Conservation (phyloP, 2,888 invertebrate genomes). For the Lochmaea crataegi region DNA sequence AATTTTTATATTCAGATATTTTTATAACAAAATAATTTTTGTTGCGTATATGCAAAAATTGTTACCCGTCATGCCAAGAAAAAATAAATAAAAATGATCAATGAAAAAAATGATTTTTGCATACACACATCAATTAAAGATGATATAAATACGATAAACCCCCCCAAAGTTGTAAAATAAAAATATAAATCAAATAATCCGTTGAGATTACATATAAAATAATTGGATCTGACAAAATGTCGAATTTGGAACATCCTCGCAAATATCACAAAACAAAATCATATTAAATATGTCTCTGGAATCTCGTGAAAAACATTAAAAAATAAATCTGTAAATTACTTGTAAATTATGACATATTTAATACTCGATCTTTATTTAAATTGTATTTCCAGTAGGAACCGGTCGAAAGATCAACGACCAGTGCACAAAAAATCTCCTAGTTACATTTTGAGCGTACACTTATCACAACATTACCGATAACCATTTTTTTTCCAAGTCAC, state of each 20-base stretch:
- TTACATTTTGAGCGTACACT: slow-evolving; percentile 37
- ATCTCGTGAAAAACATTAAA: slow-evolving; percentile 21
- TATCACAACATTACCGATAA: slow-evolving; percentile 39
- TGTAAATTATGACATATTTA: slow-evolving; percentile 30
- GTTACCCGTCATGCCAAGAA: slow-evolving; percentile 53
- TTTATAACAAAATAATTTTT: slow-evolving; percentile 59
- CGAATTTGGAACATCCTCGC: slow-evolving; percentile 51
- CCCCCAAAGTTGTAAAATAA: slow-evolving; percentile 43
- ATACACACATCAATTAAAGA: slow-evolving; percentile 51
- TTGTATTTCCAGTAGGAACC: slow-evolving; percentile 5
- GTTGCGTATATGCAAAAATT: slow-evolving; percentile 55
- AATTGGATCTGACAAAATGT: slow-evolving; percentile 16
- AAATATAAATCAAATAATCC: slow-evolving; percentile 43
- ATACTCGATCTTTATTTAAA: slow-evolving; percentile 35
- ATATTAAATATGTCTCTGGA: slow-evolving; percentile 33
- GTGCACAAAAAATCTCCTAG: slow-evolving; percentile 36
- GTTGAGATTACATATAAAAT: slow-evolving; percentile 32
- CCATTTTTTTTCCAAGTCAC: slow-evolving; percentile 34
- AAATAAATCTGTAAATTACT: slow-evolving; percentile 18
- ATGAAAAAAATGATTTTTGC: slow-evolving; percentile 48
- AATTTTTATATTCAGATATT: slow-evolving; percentile 52
- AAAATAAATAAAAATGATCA: slow-evolving; percentile 49
- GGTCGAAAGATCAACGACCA: slow-evolving; percentile 32
- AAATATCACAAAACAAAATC: slow-evolving; percentile 45
- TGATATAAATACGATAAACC: slow-evolving; percentile 50